Conservation (phyloP, 2,113 vertebrate genomes). For the Eulemur rufifrons region DNA sequence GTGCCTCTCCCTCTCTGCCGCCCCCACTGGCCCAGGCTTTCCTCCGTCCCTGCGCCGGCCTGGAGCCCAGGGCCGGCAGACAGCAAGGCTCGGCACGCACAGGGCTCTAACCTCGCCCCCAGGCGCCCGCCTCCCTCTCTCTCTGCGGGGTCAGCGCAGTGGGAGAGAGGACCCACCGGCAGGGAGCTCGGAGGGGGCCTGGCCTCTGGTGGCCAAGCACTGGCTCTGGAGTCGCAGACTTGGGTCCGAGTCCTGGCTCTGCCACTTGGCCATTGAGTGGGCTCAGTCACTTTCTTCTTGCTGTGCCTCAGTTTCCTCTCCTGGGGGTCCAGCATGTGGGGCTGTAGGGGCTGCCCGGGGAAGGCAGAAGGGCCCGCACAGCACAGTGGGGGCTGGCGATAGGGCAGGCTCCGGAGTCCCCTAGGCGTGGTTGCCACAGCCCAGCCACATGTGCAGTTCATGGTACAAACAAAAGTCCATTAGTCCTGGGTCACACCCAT, state of each 20-base stretch:
- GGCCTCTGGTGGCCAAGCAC: background rate
- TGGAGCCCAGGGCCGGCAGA: background rate
- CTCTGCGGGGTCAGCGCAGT: background rate
- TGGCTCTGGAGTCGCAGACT: background rate
- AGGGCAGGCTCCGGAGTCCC: background rate
- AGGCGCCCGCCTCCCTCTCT: rapidly evolving
- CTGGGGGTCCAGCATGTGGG: background rate
- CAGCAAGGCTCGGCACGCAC: background rate
- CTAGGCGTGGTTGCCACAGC: background rate
- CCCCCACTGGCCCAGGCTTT: background rate
- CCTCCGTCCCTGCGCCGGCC: background rate
- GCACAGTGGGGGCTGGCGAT: background rate
- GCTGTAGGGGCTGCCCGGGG: background rate
- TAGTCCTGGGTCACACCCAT: background rate
- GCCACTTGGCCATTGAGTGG: background rate
- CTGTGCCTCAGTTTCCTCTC: background rate
- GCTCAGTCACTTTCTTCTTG: background rate
- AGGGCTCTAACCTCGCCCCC: no score
- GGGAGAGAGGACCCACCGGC: background rate
- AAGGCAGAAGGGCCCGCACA: background rate
- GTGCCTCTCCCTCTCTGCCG: no score
- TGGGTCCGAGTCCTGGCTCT: background rate
- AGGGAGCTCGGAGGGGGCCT: background rate
- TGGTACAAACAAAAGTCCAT: background rate
- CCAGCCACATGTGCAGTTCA: background rate